Evolutionary conservation across 2,797 vertebrate species (phyloP), one percentile per base, ranked within the genome.

Genomic region (Halcyon smyrnensis): DNA sequence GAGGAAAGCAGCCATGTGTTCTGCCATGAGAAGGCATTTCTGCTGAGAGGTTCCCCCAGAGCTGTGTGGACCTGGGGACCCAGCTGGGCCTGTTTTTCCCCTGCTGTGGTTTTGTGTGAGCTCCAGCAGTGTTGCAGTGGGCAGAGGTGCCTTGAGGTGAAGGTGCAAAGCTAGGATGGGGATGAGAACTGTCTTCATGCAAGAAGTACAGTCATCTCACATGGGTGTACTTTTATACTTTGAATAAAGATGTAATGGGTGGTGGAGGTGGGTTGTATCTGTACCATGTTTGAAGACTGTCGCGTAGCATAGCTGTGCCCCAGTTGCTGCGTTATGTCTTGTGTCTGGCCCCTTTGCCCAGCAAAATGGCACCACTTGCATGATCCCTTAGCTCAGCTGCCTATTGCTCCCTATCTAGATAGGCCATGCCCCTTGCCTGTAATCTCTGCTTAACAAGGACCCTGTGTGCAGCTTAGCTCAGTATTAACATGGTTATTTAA

Each of bases 291-390:
- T 37, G 50, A 73, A 62, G 21, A 2, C 28, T 53, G 6, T 34
- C 1, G 5, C 0, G 1, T 7, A 11, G 45, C 2, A 1, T 4
- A 68, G 30, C 36, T 60, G 12, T 17, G n/a, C 57, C 32, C 17
- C 11, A 11, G 1, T 57, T 89, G 46, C 74, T 43, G 51, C 60
- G 15, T 0, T 4, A 7, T 16, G 13, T 32, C 43, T 86, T 0
- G 0, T 2, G 5, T 59, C 30, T 0, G 0, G 36, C 23, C 3
- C 4, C 21, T 71, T 75, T 39, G 19, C 56, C 48, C 20, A 37
- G 24, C 0, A 3, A 36, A 27, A 15, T n/a, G 65, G 34, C 41
- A 15, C 13, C 0, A 0, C 14, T 28, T 28, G 23, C 0, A 1
- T 25, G 13, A 27, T 53, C 64, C 53, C 10, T 54, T 12, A 25